These are phyloP conservation scores for Brachypodius melanocephalos DNA, from an alignment of 2,113 vertebrate species.

Conservation along the genomic window DNA sequence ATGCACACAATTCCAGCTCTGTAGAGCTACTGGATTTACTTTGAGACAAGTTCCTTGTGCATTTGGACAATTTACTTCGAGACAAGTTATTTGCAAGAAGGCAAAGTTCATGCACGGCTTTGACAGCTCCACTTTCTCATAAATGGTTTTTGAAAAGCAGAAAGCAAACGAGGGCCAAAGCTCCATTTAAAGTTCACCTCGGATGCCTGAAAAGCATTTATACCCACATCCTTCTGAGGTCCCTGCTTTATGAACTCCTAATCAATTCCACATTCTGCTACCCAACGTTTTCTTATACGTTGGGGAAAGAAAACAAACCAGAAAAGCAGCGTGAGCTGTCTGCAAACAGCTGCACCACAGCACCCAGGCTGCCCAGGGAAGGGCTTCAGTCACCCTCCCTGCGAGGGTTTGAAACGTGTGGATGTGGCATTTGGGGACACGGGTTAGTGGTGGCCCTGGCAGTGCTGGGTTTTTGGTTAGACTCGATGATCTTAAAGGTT, in stretches of 20 bases:
- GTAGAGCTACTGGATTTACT: constrained; percentile 44
- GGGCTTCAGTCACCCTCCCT: background rate
- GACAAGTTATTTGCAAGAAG: constrained; percentile 37
- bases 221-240: constrained; percentile 54
- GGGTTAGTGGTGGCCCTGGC: background rate
- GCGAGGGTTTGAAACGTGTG: background rate
- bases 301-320: constrained; percentile 57
- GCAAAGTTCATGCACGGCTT: constrained; percentile 52
- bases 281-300: constrained; percentile 28
- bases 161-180: constrained; percentile 31
- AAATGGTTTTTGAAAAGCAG: constrained; percentile 54
- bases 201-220: constrained; percentile 56
- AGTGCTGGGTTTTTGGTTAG: background rate
- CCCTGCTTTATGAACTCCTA: constrained; percentile 52
- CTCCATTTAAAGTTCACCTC: constrained; percentile 43
- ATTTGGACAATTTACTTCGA: constrained; percentile 37
- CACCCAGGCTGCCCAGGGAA: background rate
- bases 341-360: constrained; percentile 33
- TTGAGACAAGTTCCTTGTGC: constrained; percentile 26
- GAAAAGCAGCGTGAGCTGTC: background rate
- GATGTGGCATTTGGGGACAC: background rate
- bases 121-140: constrained; percentile 65
- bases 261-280: constrained; percentile 44
- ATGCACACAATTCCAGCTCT: background rate
- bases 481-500: background rate